Base-by-base conservation (phyloP, 2,888 invertebrate genomes). In the Pristionchus entomophagus region DNA sequence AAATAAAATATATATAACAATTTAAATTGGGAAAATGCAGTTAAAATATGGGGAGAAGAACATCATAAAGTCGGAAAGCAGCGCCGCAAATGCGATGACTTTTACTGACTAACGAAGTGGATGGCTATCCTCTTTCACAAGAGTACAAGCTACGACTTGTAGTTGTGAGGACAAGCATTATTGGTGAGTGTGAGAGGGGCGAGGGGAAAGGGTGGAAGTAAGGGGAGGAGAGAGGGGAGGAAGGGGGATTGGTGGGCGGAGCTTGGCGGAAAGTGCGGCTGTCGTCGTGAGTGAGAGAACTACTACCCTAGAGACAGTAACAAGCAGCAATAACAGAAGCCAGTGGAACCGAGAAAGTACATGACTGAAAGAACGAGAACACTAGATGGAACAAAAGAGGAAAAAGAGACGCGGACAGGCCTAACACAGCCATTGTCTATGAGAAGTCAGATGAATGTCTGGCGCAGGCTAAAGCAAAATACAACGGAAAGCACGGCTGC, bases 251-350 rank as follows among this genome's bases (percentile, higher is more conserved):
- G 38, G 38, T 53, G 53, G 35, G 56, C 53, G 51, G 56, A 26
- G 32, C 38, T 49, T 69, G 65, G 65, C 29, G 38, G 69, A 69
- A 41, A 69, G 69, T 69, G 69, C 38, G 22, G 22, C 19, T 69
- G 38, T 69, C 38, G 38, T 41, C n/a, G n/a, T n/a, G n/a, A n/a
- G 69, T 69, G 5, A 17, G 69, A 69, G 69, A 69, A 69, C 38
- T 69, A 62, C 62, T n/a, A n/a, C n/a, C n/a, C 62, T 62, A 62
- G 62, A 62, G 29, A 62, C 62, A 69, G 69, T 69, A 69, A 41
- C 38, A 14, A 38, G 38, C 2, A 32, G 32, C 62, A 69, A 41
- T 69, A 69, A 41, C 38, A 69, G 38, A 41, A 41, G 69, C 69
- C 19, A 69, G 32, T 38, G 69, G 19, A 19, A 14, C 10, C 22